A percentile compares a stretch with the other conserved stretches of the same genome.
Evolutionary conservation across 2,888 invertebrate species (phyloP).

Genomic region (Tyria jacobaeae): DNA sequence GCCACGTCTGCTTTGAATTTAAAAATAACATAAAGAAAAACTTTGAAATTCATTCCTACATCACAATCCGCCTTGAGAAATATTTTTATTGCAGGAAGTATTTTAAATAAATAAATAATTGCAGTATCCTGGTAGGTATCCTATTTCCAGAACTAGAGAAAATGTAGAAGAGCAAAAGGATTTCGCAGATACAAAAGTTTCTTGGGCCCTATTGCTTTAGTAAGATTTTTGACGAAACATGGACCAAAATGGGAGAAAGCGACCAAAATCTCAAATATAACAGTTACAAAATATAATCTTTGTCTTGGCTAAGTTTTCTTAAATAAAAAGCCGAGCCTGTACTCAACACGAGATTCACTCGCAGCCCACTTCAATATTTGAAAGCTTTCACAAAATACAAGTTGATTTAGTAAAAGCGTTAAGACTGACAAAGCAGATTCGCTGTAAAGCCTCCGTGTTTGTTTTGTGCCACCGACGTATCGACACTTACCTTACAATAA

Average conservation of each 20-base stretch:
- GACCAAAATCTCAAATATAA: not conserved
- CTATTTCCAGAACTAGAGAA: no score
- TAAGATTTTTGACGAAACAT: no score
- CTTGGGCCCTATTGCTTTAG: no score
- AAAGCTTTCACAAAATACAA: slow-evolving; percentile 43
- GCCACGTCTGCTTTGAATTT: no score
- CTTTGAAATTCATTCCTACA: no score
- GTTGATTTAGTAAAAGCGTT: slow-evolving; percentile 31
- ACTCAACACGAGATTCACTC: slow-evolving; percentile 2
- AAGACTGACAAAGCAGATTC: slow-evolving; percentile 12
- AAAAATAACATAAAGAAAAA: no score
- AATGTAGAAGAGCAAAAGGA: no score
- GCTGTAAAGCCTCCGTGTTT: slow-evolving; percentile 14
- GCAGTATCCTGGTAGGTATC: no score
- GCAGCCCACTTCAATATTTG: slow-evolving; percentile 19
- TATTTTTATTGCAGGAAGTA: no score
- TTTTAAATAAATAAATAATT: no score
- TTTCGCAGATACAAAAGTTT: not conserved
- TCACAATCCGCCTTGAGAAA: no score
- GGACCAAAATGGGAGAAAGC: not conserved
- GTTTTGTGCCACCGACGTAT: slow-evolving; percentile 27
- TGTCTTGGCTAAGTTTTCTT: not conserved
- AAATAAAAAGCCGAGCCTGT: not conserved
- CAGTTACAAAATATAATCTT: not conserved
- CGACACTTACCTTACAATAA: slow-evolving; percentile 40